Evolutionary conservation across 2,113 vertebrate genomes (phyloP), one percentile per base, ranked within the genome.

Genomic region (Platanista minor): DNA sequence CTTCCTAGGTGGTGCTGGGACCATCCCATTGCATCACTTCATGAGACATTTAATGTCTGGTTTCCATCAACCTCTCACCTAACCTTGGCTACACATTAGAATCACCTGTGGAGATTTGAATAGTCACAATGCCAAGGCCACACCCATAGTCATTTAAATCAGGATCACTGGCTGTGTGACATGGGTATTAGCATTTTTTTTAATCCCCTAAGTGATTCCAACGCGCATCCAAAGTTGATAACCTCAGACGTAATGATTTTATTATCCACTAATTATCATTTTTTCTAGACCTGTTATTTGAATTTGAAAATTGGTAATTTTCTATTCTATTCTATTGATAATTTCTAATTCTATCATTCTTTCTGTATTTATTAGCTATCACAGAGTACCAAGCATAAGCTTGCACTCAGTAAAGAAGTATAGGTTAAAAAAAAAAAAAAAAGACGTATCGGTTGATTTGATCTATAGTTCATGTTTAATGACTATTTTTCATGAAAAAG

Each of bases 391-490:
- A 95, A 62, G 41, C 46, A 71, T 83, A 87, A 57, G 14, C 6
- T 71, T 85, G 33, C 18, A 52, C 23, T 91, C 69, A 88, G 9
- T 95, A 92, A 87, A 96, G 72, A 86, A 8, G 20, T 84, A 86
- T 87, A 6, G 41, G 7, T 59, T 95, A 52, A 52, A 52, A 52
- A 52, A 52, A 49, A 49, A 52, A 90, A 87, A 96, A 66, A 86
- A 7, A n/a, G n/a, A n/a, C n/a, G 20, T 84, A 86, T 86, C 8
- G 36, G 5, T 59, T 95, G 78, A 94, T 92, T 87, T 96, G 25
- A 97, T 77, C 80, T 94, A 61, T 78, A 78, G 54, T 67, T 95
- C 18, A 78, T 90, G 27, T 89, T 89, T 87, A 95, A 91, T 94
- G 46, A 75, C 52, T 93, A n/a, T 54, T 96, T 92, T 91, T 86